Evolutionary conservation across 2,797 vertebrate species (phyloP).

Genomic region (Scolopax bukidnonensis): DNA sequence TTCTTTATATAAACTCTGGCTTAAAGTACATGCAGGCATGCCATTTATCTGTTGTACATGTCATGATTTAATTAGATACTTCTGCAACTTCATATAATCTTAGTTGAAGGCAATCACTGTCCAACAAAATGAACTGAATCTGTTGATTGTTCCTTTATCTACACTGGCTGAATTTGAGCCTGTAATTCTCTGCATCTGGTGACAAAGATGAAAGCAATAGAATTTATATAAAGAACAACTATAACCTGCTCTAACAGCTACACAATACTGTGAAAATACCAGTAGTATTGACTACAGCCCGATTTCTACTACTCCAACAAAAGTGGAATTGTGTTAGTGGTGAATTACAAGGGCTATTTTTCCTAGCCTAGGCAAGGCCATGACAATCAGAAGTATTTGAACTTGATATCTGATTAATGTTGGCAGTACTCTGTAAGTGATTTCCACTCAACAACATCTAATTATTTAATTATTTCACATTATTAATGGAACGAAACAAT

Average conservation of each 20-base stretch:
- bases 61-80: neutral
- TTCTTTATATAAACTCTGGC: neutral
- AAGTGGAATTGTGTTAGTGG: neutral
- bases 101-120: neutral
- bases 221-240: neutral
- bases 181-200: neutral
- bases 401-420: constrained; percentile 55
- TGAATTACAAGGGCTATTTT: neutral
- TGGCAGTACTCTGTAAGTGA: constrained; percentile 41
- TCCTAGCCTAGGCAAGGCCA: neutral
- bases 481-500: constrained; percentile 74
- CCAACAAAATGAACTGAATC: neutral
- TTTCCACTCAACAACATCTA: constrained; percentile 63
- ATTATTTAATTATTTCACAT: constrained; percentile 76
- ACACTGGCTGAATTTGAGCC: neutral
- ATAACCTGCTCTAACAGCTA: neutral
- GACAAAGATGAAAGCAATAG: neutral
- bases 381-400: constrained; percentile 14
- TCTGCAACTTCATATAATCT: neutral
- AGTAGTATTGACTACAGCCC: neutral
- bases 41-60: neutral
- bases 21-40: neutral
- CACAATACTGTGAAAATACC: neutral
- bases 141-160: neutral
- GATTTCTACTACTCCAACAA: neutral